Percentiles rank a stretch among this genome's conserved stretches.
phyloP scores from a whole-genome alignment of 1,140 invertebrate genomes.

The Hylaeus anthracinus region DNA sequence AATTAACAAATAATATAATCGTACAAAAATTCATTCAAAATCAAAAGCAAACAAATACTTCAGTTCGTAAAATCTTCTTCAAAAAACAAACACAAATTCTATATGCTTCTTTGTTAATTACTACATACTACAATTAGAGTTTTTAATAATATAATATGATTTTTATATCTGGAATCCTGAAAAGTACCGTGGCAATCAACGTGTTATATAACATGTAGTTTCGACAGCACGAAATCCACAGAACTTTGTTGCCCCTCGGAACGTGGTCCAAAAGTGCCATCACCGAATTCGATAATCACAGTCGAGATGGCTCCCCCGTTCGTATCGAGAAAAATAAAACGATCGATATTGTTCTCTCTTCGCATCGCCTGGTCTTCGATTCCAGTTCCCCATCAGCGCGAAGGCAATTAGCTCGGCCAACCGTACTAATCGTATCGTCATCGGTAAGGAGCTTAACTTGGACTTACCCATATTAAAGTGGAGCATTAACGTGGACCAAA shows the following conservation, averaged over 20 bases:
- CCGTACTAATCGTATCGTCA: constrained; percentile 67
- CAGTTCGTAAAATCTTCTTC: too few species aligned
- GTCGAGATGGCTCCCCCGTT: background rate
- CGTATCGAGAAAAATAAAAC: constrained; percentile 33
- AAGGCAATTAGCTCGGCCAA: constrained; percentile 63
- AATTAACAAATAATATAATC: too few species aligned
- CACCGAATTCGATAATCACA: constrained; percentile 41
- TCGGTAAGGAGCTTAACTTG: constrained; percentile 64
- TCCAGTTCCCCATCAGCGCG: constrained; percentile 60
- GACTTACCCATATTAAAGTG: constrained; percentile 67
- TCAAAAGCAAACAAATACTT: too few species aligned
- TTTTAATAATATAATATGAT: too few species aligned
- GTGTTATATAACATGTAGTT: too few species aligned
- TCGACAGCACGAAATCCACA: too few species aligned
- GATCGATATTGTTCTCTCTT: constrained; percentile 63
- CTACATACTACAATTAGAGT: too few species aligned
- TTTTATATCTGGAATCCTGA: too few species aligned
- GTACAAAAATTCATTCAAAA: too few species aligned
- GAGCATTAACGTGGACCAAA: constrained; percentile 52
- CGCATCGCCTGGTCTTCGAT: constrained; percentile 61
- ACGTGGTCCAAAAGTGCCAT: constrained; percentile 29
- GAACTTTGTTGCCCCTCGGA: background rate
- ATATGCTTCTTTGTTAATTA: too few species aligned
- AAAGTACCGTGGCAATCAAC: too few species aligned
- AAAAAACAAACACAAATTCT: too few species aligned